Percentiles rank a stretch among this genome's conserved stretches.
Conservation (phyloP, 2,888 invertebrate species). For the Unio pictorum region DNA sequence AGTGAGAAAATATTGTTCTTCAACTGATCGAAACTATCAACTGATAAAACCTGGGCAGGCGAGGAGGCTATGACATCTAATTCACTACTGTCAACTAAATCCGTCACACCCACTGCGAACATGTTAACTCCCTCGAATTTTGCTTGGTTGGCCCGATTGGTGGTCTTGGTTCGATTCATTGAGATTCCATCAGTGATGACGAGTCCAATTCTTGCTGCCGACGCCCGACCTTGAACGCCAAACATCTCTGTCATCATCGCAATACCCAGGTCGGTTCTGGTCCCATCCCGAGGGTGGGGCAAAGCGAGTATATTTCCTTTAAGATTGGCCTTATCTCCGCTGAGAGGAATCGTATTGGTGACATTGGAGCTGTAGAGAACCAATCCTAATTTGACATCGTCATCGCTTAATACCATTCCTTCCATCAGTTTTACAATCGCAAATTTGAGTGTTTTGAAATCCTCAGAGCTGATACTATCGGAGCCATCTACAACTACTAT, state of each 20-base stretch:
- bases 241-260: constrained; percentile 24
- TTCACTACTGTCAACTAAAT: constrained; percentile 19
- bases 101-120: constrained; percentile 27
- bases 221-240: constrained; percentile 11
- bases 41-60: constrained; percentile 16
- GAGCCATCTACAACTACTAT: constrained; percentile 31
- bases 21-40: constrained; percentile 23
- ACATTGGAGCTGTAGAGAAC: constrained; percentile 28
- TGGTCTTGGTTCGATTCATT: constrained; percentile 17
- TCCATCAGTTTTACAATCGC: constrained; percentile 24
- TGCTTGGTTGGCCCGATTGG: constrained; percentile 11
- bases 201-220: constrained; percentile 23
- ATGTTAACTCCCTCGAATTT: constrained; percentile 19
- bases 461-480: constrained; percentile 24
- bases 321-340: constrained; percentile 14
- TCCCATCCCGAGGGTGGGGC: constrained; percentile 28
- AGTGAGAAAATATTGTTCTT: constrained; percentile 16
- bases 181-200: constrained; percentile 38
- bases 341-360: constrained; percentile 17
- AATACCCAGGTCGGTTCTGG: constrained; percentile 30
- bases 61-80: constrained; percentile 22
- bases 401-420: constrained; percentile 16
- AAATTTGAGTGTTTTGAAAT: constrained; percentile 20
- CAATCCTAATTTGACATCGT: constrained; percentile 25
- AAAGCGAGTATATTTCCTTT: constrained; percentile 13